Base-by-base conservation (phyloP, 2,888 invertebrate species). In the Xestia ashworthii region DNA sequence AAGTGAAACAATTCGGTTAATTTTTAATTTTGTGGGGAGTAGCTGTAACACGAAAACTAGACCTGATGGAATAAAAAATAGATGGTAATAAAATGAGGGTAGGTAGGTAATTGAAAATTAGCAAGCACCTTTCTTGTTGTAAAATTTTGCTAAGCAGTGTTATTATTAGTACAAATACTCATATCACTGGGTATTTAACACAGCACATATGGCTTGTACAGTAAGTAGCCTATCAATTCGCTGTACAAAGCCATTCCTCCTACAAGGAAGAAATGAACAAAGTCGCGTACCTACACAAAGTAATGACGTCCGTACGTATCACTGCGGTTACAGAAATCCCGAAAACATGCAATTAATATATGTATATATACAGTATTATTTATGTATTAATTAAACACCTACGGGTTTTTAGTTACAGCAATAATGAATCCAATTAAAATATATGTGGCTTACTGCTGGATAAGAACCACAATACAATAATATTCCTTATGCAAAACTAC, bases 291-390 rank as follows among this genome's bases (percentile, higher is more conserved):
- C 83, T 83, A 79, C 16, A n/a, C 5, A 12, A 1, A 55, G 41
- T 53, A 58, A 66, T 87, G 80, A 84, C 83, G 87, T 75, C 32
- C 11, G 16, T 58, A 19, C 48, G 46, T 80, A 65, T 72, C 53
- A 73, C 55, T 82, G 81, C 41, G 87, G 88, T 88, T 76, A 62
- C 83, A 80, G 67, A 85, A 85, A 85, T 81, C 87, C 75, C 88
- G 82, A 74, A 87, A 88, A 78, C 66, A 80, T 41, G 14, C 66
- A 82, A 65, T 70, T 74, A 83, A 50, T 77, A 41, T 32, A n/a
- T n/a, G n/a, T n/a, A 32, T 71, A 22, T 41, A n/a, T 32, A 50
- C 16, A 70, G 14, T 73, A 73, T 62, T 44, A 79, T 75, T 64
- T 69, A 73, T 75, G 62, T 76, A 73, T 85, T 89, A 89, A 87